phyloP scores from a whole-genome alignment of 2,113 vertebrate species.

The Dipodomys merriami region DNA sequence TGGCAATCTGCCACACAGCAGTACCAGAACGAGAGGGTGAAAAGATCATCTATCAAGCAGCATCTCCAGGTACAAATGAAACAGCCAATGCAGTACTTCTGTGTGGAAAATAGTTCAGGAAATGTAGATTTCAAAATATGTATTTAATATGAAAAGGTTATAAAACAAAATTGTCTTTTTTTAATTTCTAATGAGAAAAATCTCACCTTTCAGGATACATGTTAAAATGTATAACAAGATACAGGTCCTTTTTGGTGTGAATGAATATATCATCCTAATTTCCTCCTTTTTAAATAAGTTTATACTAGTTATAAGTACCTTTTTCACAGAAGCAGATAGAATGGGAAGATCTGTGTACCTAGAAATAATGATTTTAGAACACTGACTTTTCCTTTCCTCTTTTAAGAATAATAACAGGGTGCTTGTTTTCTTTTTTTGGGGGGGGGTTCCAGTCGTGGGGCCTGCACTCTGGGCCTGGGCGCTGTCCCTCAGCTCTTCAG shows the following conservation, averaged over 20 bases:
- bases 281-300: slow-evolving; percentile 5
- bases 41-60: slow-evolving; percentile 95
- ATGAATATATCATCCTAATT: background rate
- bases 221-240: background rate
- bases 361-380: background rate
- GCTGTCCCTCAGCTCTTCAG: no score
- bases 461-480: no score
- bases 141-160: slow-evolving; percentile 32
- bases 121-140: background rate
- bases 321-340: background rate
- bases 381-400: background rate
- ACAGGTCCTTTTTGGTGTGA: background rate
- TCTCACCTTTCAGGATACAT: background rate
- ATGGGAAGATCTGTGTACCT: background rate
- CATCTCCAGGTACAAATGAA: slow-evolving; percentile 93
- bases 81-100: background rate
- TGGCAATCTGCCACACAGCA: slow-evolving; percentile 98
- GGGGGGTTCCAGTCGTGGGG: no score
- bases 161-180: slow-evolving; percentile 12
- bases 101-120: slow-evolving; percentile 16
- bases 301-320: background rate
- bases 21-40: slow-evolving; percentile 94
- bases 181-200: slow-evolving; percentile 30
- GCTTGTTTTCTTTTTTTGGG: background rate
- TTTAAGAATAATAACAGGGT: background rate